A percentile compares a stretch with the other conserved stretches of the same genome.
These are phyloP conservation scores for Philaethria dido DNA, from an alignment of 2,888 invertebrate genomes.

Conservation along the genomic window DNA sequence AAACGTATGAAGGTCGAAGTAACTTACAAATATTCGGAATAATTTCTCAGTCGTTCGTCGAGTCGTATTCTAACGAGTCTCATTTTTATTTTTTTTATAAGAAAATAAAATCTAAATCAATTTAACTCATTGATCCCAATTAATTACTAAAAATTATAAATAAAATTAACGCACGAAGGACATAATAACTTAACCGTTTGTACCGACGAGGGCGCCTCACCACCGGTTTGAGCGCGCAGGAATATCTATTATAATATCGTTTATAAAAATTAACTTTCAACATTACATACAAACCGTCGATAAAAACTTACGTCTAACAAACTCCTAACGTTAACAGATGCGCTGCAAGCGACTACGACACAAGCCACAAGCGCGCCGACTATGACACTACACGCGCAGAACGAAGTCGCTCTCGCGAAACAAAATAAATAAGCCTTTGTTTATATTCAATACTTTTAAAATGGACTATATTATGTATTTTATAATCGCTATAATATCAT, in stretches of 20 bases:
- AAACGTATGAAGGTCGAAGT: constrained; percentile 60
- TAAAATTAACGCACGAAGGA: constrained; percentile 65
- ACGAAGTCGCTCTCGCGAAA: constrained; percentile 8
- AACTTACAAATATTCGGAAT: constrained; percentile 77
- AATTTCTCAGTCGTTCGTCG: constrained; percentile 83
- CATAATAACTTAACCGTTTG: constrained; percentile 77
- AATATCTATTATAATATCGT: constrained; percentile 54
- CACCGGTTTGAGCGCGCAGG: constrained; percentile 78
- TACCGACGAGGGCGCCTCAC: constrained; percentile 78
- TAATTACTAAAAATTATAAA: constrained; percentile 68
- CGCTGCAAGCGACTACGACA: constrained; percentile 53
- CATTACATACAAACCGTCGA: constrained; percentile 77
- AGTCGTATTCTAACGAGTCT: constrained; percentile 69
- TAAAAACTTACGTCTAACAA: constrained; percentile 79
- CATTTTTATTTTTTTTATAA: constrained; percentile 70
- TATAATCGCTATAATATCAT: constrained; percentile 8
- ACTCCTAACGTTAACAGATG: constrained; percentile 65
- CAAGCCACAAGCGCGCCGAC: constrained; percentile 59
- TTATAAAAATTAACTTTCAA: constrained; percentile 72
- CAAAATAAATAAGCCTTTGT: constrained; percentile 24
- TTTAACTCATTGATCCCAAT: constrained; percentile 80
- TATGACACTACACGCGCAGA: constrained; percentile 40
- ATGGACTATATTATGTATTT: constrained; percentile 17
- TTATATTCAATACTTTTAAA: constrained; percentile 16
- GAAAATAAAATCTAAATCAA: constrained; percentile 78